A percentile compares a stretch with the other conserved stretches of the same genome.
These are phyloP conservation scores for Lamprologus speciosus DNA, from an alignment of 2,113 vertebrate genomes.

Conservation along the genomic window DNA sequence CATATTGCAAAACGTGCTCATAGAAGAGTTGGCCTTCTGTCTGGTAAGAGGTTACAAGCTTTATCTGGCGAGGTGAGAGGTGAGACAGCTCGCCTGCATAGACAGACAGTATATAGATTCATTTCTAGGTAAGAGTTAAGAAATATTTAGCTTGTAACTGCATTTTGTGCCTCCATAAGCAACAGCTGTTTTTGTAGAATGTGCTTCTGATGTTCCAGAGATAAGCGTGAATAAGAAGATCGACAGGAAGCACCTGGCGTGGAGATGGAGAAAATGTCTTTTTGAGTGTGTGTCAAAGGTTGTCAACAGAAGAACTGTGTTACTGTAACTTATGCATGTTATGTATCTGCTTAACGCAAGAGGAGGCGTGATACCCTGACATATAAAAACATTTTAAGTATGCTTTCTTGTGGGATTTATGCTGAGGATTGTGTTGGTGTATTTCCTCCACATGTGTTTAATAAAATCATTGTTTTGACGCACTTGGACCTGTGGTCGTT, in stretches of 20 bases:
- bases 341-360: background rate
- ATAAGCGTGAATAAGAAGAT: no score
- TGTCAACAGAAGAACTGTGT: background rate
- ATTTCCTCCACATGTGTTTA: background rate
- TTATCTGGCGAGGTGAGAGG: no score
- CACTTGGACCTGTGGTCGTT: background rate
- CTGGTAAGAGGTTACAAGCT: no score
- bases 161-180: no score
- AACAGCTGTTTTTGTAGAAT: no score
- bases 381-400: background rate
- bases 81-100: no score
- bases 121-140: no score
- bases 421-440: background rate
- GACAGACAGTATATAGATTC: no score
- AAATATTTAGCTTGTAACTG: no score
- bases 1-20: no score
- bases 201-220: no score
- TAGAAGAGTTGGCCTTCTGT: no score
- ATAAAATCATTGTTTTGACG: background rate
- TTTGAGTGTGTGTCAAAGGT: background rate
- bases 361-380: rapidly evolving
- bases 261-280: background rate
- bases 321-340: background rate
- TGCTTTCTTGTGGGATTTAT: background rate
- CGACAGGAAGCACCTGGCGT: background rate